phyloP scores from a whole-genome alignment of 1,140 invertebrate species.

The Drosophila rufa region DNA sequence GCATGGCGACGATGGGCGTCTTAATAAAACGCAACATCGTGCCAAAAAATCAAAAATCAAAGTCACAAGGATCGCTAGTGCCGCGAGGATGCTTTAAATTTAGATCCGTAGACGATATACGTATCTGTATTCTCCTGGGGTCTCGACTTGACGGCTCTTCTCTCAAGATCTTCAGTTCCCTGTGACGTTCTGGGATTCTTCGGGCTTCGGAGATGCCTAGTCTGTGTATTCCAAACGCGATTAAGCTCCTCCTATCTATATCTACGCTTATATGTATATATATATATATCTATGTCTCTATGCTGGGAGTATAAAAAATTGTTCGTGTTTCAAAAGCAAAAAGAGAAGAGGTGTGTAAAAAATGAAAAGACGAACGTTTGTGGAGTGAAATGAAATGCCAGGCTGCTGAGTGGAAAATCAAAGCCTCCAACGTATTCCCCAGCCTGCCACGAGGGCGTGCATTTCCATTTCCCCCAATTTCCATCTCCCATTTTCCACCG shows the following conservation, averaged over 20 bases:
- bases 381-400: constrained; percentile 50
- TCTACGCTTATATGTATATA: not conserved
- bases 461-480: constrained; percentile 11
- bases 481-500: constrained; percentile 6
- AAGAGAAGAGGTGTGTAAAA: constrained; percentile 18
- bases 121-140: no score
- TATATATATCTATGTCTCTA: constrained; percentile 36
- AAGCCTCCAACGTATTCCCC: constrained; percentile 36
- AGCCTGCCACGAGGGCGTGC: not conserved
- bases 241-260: no score
- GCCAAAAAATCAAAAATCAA: not conserved
- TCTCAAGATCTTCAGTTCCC: not conserved
- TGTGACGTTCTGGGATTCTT: not conserved
- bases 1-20: not conserved
- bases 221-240: not conserved
- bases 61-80: no score
- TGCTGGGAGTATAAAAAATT: constrained; percentile 22
- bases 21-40: not conserved
- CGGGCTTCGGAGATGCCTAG: constrained; percentile 3
- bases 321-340: not conserved
- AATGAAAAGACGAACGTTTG: constrained; percentile 41
- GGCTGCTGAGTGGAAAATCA: constrained; percentile 64
- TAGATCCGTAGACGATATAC: not conserved
- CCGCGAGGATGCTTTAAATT: not conserved
- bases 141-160: no score